Percentiles rank a stretch among this genome's conserved stretches.
Evolutionary conservation across 2,113 vertebrate genomes (phyloP).

Genomic region (Callospermophilus lateralis): DNA sequence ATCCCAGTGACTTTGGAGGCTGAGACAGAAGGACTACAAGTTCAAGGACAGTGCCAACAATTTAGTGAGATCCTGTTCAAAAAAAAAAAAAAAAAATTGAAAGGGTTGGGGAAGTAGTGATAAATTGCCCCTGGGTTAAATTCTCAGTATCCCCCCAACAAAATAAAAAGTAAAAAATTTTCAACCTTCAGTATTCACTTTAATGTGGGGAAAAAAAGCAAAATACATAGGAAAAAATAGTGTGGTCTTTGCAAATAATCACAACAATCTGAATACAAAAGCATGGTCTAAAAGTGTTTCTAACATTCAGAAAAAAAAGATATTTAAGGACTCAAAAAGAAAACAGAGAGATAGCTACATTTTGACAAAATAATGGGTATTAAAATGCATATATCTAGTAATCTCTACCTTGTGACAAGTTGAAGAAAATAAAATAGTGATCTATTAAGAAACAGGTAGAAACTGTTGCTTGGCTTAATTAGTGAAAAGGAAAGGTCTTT

Average conservation of each 20-base stretch:
- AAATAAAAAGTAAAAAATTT: neutral
- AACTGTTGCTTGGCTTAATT: neutral
- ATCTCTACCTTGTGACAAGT: neutral
- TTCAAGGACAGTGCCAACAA: too few relatives aligned
- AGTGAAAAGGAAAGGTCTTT: neutral
- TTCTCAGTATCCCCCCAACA: too few relatives aligned
- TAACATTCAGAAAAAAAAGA: slow-evolving; percentile 45
- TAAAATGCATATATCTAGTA: neutral
- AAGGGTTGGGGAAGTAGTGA: too few relatives aligned
- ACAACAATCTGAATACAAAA: neutral
- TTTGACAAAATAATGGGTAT: slow-evolving; percentile 30
- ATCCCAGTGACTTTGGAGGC: too few relatives aligned
- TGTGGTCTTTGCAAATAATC: neutral
- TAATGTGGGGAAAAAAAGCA: neutral
- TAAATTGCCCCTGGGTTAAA: too few relatives aligned
- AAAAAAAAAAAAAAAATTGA: too few relatives aligned
- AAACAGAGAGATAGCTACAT: neutral
- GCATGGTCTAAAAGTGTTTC: neutral
- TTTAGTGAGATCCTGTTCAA: too few relatives aligned
- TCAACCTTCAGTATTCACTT: neutral
- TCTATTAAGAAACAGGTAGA: slow-evolving; percentile 16
- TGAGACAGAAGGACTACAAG: too few relatives aligned
- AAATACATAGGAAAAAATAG: slow-evolving; percentile 20
- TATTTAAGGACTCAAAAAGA: neutral
- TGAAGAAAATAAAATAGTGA: neutral